Base-by-base conservation (phyloP, 2,797 vertebrate species). In the Pagetopsis macropterus region DNA sequence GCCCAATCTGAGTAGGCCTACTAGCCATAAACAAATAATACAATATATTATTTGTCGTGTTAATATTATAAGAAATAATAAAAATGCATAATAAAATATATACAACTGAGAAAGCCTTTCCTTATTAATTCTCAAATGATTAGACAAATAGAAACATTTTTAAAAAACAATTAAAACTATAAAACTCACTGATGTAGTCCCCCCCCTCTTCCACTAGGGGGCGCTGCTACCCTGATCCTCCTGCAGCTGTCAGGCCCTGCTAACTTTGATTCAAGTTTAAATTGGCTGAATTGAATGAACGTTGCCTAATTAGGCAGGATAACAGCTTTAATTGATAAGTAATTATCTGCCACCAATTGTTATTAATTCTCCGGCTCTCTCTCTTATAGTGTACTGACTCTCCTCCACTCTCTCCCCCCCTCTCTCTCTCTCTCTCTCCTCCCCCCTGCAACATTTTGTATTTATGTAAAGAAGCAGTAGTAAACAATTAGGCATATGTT, bases 261-360 rank as follows among this genome's bases (percentile, higher is more conserved):
- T 96, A 88, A 89, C 94, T 94, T 96, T 97, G 96, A 97, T 97
- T 97, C 97, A 96, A 95, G 95, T 95, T 96, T 95, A 97, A 97
- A 97, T 97, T 96, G 95, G 95, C 94, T 95, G 96, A 94, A 96
- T 96, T 94, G 96, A 97, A 97, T 97, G 96, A 97, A 96, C 95
- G 95, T 94, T 83, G 86, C 87, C 88, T 92, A 96, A 98, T 97
- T 97, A 97, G 95, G 95, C 95, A 95, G 95, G 96, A 96, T 96
- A 97, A 97, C 96, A 96, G 96, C 96, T 97, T 93, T 93, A 94
- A 94, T 93, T 94, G 90, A 93, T 93, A 93, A 92, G 89, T 93
- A 93, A 94, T 94, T 94, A 94, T 93, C 89, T 91, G 85, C 88
- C 90, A 88, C 91, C 92, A 90, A 90, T 93, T 92, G 85, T 90